A percentile compares a stretch with the other conserved stretches of the same genome.
Conservation (phyloP, 2,113 vertebrate genomes). For the Sylvilagus bachmani region DNA sequence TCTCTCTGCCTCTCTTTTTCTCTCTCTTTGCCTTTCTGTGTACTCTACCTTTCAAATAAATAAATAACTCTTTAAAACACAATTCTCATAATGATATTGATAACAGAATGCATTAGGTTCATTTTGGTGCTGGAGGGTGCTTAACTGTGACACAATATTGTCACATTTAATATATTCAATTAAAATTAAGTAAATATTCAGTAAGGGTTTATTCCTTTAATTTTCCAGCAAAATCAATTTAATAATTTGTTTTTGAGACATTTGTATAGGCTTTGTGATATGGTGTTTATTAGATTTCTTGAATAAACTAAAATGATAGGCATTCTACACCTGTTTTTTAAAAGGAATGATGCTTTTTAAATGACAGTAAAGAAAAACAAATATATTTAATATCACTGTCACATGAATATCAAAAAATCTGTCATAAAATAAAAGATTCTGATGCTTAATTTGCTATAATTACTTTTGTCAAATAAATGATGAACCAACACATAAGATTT, state of each 20-base stretch:
- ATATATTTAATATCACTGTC: slow-evolving; percentile 46
- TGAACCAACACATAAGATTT: slow-evolving; percentile 76
- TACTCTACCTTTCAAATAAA: no score
- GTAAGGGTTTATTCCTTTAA: not conserved
- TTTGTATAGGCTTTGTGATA: slow-evolving; percentile 41
- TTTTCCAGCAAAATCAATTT: slow-evolving; percentile 64
- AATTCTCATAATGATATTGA: not conserved
- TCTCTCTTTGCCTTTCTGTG: no score
- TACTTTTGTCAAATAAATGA: slow-evolving; percentile 79
- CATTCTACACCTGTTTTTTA: not conserved
- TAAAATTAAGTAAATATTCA: slow-evolving; percentile 7
- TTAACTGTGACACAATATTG: not conserved
- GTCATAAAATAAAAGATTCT: slow-evolving; percentile 59
- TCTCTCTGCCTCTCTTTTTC: no score
- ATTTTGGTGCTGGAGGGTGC: not conserved
- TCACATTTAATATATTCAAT: not conserved
- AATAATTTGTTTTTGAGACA: not conserved
- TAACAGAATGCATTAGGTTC: slow-evolving; percentile 23
- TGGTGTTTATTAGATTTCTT: slow-evolving; percentile 44
- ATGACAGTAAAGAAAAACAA: slow-evolving; percentile 69
- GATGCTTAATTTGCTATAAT: slow-evolving; percentile 80
- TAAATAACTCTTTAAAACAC: no score
- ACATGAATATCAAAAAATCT: slow-evolving; percentile 68
- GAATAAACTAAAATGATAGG: not conserved
- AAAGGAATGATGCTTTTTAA: slow-evolving; percentile 14